phyloP scores from a whole-genome alignment of 2,113 vertebrate genomes.

The Protobothrops flavoviridis region DNA sequence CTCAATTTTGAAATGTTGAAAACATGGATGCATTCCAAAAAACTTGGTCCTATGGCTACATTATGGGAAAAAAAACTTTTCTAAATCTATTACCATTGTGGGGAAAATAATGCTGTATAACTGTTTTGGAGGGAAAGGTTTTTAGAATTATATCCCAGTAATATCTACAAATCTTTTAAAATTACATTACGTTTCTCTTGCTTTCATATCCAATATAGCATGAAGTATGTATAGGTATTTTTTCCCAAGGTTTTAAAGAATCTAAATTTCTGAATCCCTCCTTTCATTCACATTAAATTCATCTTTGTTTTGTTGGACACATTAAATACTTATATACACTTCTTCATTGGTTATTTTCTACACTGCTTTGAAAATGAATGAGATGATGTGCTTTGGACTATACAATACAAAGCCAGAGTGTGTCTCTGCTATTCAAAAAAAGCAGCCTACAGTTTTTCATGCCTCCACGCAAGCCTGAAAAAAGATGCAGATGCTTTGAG shows the following conservation, averaged over 20 bases:
- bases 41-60: neutral
- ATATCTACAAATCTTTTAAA: neutral
- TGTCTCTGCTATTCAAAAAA: neutral
- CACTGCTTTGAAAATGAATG: neutral
- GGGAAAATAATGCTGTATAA: neutral
- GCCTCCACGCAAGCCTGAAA: neutral
- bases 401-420: neutral
- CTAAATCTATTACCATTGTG: neutral
- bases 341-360: neutral
- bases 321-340: neutral
- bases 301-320: neutral
- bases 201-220: neutral
- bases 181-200: neutral
- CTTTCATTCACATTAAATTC: neutral
- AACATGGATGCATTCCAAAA: neutral
- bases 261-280: neutral
- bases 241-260: neutral
- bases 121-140: neutral
- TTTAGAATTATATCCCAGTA: neutral
- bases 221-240: neutral
- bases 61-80: neutral
- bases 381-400: neutral
- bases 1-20: neutral
- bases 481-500: neutral
- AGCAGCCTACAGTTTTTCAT: neutral